Conservation (phyloP, 2,888 invertebrate genomes). For the Pachydiplax longipennis region DNA sequence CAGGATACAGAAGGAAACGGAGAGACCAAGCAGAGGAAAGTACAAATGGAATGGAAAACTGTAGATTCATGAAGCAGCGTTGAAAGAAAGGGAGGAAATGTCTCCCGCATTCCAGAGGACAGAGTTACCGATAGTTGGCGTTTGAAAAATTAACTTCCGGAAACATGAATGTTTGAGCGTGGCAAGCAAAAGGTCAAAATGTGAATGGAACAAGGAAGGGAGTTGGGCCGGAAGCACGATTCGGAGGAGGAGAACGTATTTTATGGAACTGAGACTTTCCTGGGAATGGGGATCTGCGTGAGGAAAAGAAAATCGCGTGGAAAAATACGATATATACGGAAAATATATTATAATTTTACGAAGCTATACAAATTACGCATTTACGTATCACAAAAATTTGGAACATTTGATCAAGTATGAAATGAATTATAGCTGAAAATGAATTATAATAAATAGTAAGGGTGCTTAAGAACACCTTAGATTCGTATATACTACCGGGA, state of each 20-base stretch:
- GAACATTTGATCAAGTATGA: too few species aligned
- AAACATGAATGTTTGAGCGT: constrained; percentile 14
- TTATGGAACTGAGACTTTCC: not conserved
- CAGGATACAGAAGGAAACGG: not conserved
- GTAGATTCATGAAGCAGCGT: not conserved
- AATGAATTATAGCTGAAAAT: too few species aligned
- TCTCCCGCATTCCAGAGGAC: not conserved
- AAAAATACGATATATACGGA: not conserved
- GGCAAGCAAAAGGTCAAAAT: not conserved
- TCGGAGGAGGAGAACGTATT: not conserved
- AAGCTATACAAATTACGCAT: not conserved
- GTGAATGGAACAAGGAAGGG: not conserved
- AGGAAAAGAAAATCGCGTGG: not conserved
- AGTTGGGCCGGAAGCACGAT: not conserved
- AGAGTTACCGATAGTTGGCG: constrained; percentile 5
- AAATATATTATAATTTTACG: too few species aligned
- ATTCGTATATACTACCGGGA: too few species aligned
- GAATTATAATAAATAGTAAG: too few species aligned
- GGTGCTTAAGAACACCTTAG: too few species aligned
- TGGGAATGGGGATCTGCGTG: not conserved
- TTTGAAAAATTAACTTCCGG: constrained; percentile 34
- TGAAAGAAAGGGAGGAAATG: not conserved
- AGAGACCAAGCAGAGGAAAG: not conserved
- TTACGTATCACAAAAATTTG: too few species aligned
- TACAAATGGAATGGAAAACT: not conserved